Conservation (phyloP, 2,888 invertebrate species). For the Mantis religiosa region DNA sequence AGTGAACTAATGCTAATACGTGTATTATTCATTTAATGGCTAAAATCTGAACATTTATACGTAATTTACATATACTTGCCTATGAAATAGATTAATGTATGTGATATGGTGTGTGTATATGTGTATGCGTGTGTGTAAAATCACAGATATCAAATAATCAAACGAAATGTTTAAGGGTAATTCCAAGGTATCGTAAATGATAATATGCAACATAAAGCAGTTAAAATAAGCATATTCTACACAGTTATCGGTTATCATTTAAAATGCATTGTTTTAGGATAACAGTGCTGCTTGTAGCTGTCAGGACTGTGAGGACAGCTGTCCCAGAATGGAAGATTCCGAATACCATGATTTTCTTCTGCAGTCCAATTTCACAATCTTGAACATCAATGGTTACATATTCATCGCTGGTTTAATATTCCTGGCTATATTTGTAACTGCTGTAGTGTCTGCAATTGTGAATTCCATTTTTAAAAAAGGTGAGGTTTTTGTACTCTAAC, state of each 20-base stretch:
- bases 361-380: slow-evolving; percentile 49
- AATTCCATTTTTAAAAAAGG: no score
- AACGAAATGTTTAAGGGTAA: no score
- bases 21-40: no score
- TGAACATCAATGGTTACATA: slow-evolving; percentile 55
- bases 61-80: no score
- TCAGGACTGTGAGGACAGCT: slow-evolving; percentile 65
- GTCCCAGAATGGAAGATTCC: slow-evolving; percentile 44
- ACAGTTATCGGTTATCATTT: neutral
- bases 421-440: slow-evolving; percentile 45
- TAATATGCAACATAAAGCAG: neutral
- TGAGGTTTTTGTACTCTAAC: no score
- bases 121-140: no score
- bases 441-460: neutral
- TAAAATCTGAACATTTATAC: no score
- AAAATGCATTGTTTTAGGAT: slow-evolving; percentile 40
- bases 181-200: no score
- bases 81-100: no score
- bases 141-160: no score
- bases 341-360: neutral
- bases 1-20: no score
- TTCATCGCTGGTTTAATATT: slow-evolving; percentile 60
- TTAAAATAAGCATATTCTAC: neutral
- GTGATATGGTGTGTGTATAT: no score
- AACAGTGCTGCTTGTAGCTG: slow-evolving; percentile 67